Evolutionary conservation across 2,113 vertebrate species (phyloP).

Genomic region (Coracopsis vasa): DNA sequence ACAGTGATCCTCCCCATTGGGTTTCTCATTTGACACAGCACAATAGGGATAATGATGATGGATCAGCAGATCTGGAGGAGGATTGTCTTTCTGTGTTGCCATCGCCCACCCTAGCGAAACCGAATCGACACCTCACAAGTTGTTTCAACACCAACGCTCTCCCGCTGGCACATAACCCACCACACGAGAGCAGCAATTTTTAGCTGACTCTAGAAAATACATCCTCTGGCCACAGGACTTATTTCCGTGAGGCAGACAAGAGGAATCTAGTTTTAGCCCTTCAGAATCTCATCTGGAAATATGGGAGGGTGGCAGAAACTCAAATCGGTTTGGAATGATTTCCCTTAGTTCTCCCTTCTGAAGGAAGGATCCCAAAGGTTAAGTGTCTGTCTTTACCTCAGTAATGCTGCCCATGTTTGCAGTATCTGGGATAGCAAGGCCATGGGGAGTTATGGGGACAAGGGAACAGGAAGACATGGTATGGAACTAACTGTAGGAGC

Average conservation of each 20-base stretch:
- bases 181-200: background rate
- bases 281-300: constrained; percentile 42
- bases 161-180: background rate
- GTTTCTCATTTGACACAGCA: constrained; percentile 18
- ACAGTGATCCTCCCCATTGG: background rate
- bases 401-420: background rate
- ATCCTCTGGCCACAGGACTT: background rate
- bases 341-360: constrained; percentile 38
- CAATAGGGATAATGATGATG: constrained; percentile 21
- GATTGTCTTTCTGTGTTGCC: constrained; percentile 48
- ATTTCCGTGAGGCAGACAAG: background rate
- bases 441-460: background rate
- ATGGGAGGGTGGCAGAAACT: background rate
- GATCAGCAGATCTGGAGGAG: constrained; percentile 64
- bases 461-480: background rate
- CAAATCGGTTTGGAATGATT: background rate
- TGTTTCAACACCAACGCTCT: background rate
- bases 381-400: constrained; percentile 46
- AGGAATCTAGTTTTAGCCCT: background rate
- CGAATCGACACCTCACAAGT: background rate
- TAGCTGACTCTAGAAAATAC: background rate
- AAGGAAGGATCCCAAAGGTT: background rate
- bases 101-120: background rate
- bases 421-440: background rate
- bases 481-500: background rate